These are phyloP conservation scores for Toxotes lorentzi DNA, from an alignment of 2,797 vertebrate genomes.

Conservation along the genomic window DNA sequence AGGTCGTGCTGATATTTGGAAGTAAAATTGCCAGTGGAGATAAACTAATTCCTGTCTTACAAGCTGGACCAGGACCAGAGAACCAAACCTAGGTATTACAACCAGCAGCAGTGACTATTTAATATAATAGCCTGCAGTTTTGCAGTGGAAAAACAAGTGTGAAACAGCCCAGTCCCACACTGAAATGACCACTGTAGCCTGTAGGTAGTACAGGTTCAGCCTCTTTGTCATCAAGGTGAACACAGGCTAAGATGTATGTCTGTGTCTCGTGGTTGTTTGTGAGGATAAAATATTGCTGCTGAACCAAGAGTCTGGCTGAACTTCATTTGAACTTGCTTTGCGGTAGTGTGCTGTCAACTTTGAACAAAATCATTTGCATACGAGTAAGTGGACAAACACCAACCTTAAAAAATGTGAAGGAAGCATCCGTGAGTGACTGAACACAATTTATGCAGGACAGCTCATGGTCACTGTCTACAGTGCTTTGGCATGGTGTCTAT, in stretches of 20 bases:
- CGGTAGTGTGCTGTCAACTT: background rate
- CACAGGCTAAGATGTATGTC: constrained; percentile 21
- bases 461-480: constrained; percentile 34
- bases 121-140: constrained; percentile 16
- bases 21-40: no score
- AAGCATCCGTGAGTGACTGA: constrained; percentile 5
- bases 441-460: constrained; percentile 37
- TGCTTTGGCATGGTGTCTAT: background rate
- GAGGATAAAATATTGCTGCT: constrained; percentile 45
- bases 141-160: constrained; percentile 9
- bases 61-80: no score
- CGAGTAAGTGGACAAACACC: constrained; percentile 39
- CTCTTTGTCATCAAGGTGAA: constrained; percentile 32
- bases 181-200: constrained; percentile 9
- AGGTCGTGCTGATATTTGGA: no score
- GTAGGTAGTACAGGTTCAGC: constrained; percentile 10
- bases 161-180: background rate
- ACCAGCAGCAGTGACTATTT: constrained; percentile 30
- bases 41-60: no score
- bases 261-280: constrained; percentile 25
- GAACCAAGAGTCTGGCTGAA: constrained; percentile 55
- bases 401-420: constrained; percentile 25
- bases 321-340: constrained; percentile 51
- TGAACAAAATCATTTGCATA: constrained; percentile 48
- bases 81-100: background rate